Evolutionary conservation across 1,140 invertebrate genomes (phyloP).

Genomic region (Drosophila arawakana): DNA sequence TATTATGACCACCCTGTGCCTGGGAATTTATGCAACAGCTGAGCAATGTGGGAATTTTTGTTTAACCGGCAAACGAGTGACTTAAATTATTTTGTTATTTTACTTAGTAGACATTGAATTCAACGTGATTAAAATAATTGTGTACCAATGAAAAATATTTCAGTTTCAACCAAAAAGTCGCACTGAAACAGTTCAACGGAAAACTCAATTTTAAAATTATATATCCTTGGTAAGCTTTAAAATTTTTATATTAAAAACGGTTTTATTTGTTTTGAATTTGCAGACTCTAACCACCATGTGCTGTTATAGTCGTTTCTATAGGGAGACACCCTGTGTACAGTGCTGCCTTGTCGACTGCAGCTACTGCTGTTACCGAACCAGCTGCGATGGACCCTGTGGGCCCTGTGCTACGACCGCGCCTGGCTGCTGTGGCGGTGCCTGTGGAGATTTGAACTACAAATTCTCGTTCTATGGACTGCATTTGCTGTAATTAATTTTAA

Average conservation of each 20-base stretch:
- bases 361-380: slow-evolving; percentile 51
- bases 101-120: slow-evolving; percentile 2
- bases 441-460: slow-evolving; percentile 43
- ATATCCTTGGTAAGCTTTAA: background rate
- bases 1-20: too few relatives aligned
- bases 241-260: too few relatives aligned
- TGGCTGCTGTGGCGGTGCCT: slow-evolving; percentile 36
- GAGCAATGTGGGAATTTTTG: background rate
- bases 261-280: too few relatives aligned
- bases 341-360: slow-evolving; percentile 64
- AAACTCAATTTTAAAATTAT: background rate
- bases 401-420: slow-evolving; percentile 28
- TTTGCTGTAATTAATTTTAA: slow-evolving; percentile 14
- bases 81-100: too few relatives aligned
- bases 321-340: slow-evolving; percentile 56
- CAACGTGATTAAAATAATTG: background rate
- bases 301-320: slow-evolving; percentile 60
- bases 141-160: background rate
- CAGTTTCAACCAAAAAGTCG: slow-evolving; percentile 1
- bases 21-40: background rate
- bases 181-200: background rate
- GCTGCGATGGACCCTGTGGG: slow-evolving; percentile 18
- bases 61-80: too few relatives aligned
- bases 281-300: slow-evolving; percentile 42
- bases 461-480: slow-evolving; percentile 42